phyloP scores from a whole-genome alignment of 2,888 invertebrate species.

The Dichetophora obliterata region DNA sequence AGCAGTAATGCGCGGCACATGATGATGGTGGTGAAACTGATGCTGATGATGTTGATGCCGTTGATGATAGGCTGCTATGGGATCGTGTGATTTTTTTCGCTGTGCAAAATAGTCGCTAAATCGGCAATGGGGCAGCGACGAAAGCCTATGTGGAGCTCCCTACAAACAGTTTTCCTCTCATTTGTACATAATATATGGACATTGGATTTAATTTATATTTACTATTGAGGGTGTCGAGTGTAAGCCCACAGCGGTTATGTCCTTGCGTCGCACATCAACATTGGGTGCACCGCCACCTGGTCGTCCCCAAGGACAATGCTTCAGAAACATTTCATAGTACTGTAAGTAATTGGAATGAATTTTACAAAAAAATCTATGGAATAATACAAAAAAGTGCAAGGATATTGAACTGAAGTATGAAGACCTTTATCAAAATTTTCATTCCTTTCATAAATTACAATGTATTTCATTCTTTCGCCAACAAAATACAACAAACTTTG shows the following conservation, averaged over 20 bases:
- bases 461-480: too few relatives aligned
- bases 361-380: too few relatives aligned
- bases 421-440: too few relatives aligned
- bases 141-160: conserved; percentile 61
- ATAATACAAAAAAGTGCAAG: too few relatives aligned
- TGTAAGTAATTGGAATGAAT: conserved; percentile 41
- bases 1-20: conserved; percentile 47
- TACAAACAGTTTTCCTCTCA: conserved; percentile 25
- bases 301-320: conserved; percentile 84
- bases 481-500: too few relatives aligned
- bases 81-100: conserved; percentile 63
- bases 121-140: conserved; percentile 64
- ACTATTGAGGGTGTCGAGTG: conserved; percentile 75
- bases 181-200: conserved; percentile 15
- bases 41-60: conserved; percentile 55
- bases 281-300: conserved; percentile 83
- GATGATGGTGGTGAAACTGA: conserved; percentile 55
- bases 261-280: conserved; percentile 76
- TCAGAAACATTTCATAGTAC: conserved; percentile 77
- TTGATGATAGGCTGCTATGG: conserved; percentile 50
- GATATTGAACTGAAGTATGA: too few relatives aligned
- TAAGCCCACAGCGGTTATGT: conserved; percentile 77
- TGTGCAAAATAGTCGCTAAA: conserved; percentile 65
- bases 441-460: too few relatives aligned
- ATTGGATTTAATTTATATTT: conserved; percentile 49